A percentile compares a stretch with the other conserved stretches of the same genome.
These are phyloP conservation scores for Potamilus streckersoni DNA, from an alignment of 1,140 invertebrate species.

Conservation along the genomic window DNA sequence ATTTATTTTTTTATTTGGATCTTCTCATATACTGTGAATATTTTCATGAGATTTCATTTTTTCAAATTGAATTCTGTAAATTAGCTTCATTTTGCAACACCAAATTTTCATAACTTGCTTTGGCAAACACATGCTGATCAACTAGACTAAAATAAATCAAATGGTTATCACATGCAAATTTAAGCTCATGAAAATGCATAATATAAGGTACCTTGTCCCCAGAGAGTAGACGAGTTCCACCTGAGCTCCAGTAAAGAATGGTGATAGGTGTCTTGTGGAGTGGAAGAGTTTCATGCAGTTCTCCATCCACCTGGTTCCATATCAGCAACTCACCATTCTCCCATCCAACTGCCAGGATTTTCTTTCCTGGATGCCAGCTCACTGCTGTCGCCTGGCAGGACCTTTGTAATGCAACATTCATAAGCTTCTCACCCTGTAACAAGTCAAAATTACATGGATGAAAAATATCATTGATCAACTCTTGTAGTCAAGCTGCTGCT, in stretches of 20 bases:
- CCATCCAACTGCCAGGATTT: constrained; percentile 87
- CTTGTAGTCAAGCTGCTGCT: too few relatives aligned
- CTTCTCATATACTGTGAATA: too few relatives aligned
- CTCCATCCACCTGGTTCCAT: constrained; percentile 77
- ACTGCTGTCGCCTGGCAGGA: constrained; percentile 73
- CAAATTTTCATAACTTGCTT: too few relatives aligned
- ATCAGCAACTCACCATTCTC: constrained; percentile 89
- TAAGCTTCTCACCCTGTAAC: constrained; percentile 80
- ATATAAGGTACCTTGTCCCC: constrained; percentile 59
- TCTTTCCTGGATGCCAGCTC: constrained; percentile 89
- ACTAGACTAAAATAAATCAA: too few relatives aligned
- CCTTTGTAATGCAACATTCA: constrained; percentile 78
- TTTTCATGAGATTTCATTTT: too few relatives aligned
- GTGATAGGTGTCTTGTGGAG: constrained; percentile 84
- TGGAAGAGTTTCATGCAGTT: constrained; percentile 80
- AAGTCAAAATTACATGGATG: neutral
- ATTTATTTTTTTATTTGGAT: too few relatives aligned
- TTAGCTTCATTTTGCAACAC: too few relatives aligned
- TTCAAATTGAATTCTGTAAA: too few relatives aligned
- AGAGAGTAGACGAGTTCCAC: constrained; percentile 82
- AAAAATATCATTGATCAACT: too few relatives aligned
- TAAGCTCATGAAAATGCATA: neutral
- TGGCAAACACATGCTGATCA: too few relatives aligned
- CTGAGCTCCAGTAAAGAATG: constrained; percentile 80
- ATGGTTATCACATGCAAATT: too few relatives aligned